Conservation (phyloP, 2,888 invertebrate species). For the Eupithecia subfuscata region DNA sequence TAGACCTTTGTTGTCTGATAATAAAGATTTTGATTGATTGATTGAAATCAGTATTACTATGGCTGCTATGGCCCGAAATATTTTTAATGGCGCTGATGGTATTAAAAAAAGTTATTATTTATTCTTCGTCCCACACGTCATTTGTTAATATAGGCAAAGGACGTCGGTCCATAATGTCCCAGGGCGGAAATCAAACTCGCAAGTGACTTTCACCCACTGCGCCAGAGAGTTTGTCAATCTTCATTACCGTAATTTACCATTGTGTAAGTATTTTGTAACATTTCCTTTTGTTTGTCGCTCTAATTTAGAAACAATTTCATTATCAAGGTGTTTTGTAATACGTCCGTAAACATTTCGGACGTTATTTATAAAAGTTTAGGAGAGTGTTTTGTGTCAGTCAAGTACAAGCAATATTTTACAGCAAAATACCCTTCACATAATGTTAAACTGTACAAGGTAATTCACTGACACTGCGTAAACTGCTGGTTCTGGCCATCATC, state of each 20-base stretch:
- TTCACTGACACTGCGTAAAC: too few relatives aligned
- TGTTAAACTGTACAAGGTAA: neutral
- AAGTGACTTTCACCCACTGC: neutral
- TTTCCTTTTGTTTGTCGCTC: neutral
- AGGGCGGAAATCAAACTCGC: neutral
- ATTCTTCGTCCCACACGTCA: too few relatives aligned
- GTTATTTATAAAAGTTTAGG: conserved; percentile 4
- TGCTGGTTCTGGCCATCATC: too few relatives aligned
- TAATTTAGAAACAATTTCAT: conserved; percentile 3
- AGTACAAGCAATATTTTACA: neutral
- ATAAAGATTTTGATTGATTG: too few relatives aligned
- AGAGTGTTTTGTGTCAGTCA: neutral
- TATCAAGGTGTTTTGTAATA: conserved; percentile 7
- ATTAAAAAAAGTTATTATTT: too few relatives aligned
- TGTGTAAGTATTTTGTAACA: neutral
- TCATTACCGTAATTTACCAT: neutral
- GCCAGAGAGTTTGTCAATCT: neutral
- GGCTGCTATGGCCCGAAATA: too few relatives aligned
- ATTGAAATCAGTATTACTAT: too few relatives aligned
- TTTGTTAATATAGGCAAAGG: too few relatives aligned
- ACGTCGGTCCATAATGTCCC: neutral
- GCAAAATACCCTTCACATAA: neutral
- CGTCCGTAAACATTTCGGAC: neutral
- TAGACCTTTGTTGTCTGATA: too few relatives aligned
- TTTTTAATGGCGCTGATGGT: too few relatives aligned